Evolutionary conservation across 2,888 invertebrate genomes (phyloP).

Genomic region (Anoncus sp.): DNA sequence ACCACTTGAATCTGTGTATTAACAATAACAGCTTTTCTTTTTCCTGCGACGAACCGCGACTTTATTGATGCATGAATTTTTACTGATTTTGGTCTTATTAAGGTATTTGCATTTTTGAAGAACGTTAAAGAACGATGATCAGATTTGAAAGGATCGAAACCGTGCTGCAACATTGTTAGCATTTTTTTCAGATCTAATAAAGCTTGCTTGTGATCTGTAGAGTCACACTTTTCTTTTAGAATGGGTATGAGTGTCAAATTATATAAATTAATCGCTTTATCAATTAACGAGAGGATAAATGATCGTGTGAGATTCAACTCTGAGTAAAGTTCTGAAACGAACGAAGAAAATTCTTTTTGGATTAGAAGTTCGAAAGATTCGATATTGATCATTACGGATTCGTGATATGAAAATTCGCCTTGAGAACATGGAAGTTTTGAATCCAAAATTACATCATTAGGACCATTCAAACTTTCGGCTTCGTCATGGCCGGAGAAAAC

Average conservation of each 20-base stretch:
- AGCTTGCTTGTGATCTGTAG: conserved; percentile 16
- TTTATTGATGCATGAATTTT: conserved; percentile 39
- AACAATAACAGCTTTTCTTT: conserved; percentile 26
- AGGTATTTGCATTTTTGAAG: conserved; percentile 17
- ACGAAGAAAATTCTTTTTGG: conserved; percentile 17
- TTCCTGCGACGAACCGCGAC: conserved; percentile 26
- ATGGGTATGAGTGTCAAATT: conserved; percentile 20
- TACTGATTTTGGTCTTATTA: conserved; percentile 43
- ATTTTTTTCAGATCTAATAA: conserved; percentile 9
- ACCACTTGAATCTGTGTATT: conserved; percentile 43
- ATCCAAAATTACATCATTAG: background rate
- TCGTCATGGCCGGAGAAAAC: background rate
- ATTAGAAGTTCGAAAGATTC: conserved; percentile 16
- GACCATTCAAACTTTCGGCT: background rate
- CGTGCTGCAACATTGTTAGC: conserved; percentile 12
- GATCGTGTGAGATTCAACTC: conserved; percentile 26
- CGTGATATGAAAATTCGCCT: background rate
- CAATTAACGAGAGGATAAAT: conserved; percentile 12
- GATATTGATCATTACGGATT: background rate
- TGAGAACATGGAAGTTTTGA: conserved; percentile 8
- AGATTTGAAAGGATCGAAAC: conserved; percentile 24
- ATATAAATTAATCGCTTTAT: conserved; percentile 16
- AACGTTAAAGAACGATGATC: conserved; percentile 16
- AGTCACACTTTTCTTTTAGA: conserved; percentile 12
- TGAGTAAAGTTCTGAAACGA: conserved; percentile 21